Evolutionary conservation across 1,140 invertebrate genomes (phyloP).

Genomic region (Pararge aegeria): DNA sequence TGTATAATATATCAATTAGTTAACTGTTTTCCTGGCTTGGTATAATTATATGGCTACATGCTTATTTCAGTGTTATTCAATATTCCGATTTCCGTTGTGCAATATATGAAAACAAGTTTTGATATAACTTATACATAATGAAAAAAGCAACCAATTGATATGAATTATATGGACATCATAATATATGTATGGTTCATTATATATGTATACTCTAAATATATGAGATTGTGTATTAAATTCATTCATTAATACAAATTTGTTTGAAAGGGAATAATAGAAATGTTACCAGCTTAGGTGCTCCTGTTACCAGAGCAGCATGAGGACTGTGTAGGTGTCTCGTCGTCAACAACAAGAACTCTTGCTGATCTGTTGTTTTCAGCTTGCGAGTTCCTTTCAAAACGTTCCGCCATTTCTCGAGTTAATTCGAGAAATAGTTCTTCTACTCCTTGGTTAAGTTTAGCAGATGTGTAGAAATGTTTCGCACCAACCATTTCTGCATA

Average conservation of each 20-base stretch:
- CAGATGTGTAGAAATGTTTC: constrained; percentile 96
- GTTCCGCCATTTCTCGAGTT: constrained; percentile 80
- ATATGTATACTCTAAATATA: no score
- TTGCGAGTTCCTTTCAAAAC: constrained; percentile 45
- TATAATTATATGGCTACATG: no score
- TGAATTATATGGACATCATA: no score
- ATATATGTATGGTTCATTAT: no score
- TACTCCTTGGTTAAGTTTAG: constrained; percentile 95
- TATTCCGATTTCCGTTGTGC: no score
- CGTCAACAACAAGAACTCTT: constrained; percentile 65
- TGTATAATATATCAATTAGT: no score
- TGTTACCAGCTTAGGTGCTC: constrained; percentile 32
- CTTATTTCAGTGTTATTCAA: no score
- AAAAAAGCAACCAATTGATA: no score
- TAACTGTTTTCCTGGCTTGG: no score
- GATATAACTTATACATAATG: no score
- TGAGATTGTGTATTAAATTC: background rate
- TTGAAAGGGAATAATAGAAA: background rate
- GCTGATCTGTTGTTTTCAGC: constrained; percentile 38
- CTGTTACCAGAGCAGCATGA: constrained; percentile 60
- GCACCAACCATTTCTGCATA: constrained; percentile 92
- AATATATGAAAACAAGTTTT: no score
- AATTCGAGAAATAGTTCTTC: constrained; percentile 96
- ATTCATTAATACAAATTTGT: background rate
- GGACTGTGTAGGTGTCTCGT: constrained; percentile 51